phyloP scores from a whole-genome alignment of 1,140 invertebrate genomes.

The Andrena cerasifolii region DNA sequence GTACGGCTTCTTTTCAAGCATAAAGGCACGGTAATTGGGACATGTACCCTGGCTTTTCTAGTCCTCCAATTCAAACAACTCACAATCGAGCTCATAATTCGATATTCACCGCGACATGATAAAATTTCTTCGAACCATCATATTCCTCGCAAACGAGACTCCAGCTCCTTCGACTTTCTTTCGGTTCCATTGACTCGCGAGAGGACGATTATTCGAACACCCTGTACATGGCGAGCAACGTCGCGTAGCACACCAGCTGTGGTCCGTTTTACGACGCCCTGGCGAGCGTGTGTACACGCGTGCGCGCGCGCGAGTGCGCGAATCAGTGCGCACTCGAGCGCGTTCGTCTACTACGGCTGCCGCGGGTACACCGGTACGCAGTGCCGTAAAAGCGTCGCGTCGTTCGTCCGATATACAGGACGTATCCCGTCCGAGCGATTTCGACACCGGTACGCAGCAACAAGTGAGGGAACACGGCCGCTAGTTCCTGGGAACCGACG shows the following conservation, averaged over 20 bases:
- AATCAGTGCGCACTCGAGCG: slow-evolving; percentile 59
- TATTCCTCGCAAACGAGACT: too few species aligned
- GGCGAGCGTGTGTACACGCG: not conserved
- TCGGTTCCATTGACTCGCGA: too few species aligned
- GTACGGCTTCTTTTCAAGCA: too few species aligned
- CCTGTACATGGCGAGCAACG: slow-evolving; percentile 33
- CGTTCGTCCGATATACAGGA: slow-evolving; percentile 7
- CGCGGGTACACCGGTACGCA: slow-evolving; percentile 49
- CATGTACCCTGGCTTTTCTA: too few species aligned
- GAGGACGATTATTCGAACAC: too few species aligned
- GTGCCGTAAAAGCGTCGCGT: slow-evolving; percentile 53
- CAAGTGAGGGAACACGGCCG: slow-evolving; percentile 49
- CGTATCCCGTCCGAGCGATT: slow-evolving; percentile 37
- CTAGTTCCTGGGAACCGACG: slow-evolving; percentile 11
- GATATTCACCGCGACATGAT: too few species aligned
- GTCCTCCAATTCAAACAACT: too few species aligned
- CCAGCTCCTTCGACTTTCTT: too few species aligned
- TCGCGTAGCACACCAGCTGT: slow-evolving; percentile 46
- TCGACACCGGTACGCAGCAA: slow-evolving; percentile 56
- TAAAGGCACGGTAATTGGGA: too few species aligned
- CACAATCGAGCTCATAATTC: too few species aligned
- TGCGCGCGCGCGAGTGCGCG: slow-evolving; percentile 54
- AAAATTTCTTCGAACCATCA: too few species aligned
- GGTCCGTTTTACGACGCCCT: slow-evolving; percentile 5
- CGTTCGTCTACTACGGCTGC: slow-evolving; percentile 50